Conservation (phyloP, 2,797 vertebrate genomes). For the Serranus cabrilla region DNA sequence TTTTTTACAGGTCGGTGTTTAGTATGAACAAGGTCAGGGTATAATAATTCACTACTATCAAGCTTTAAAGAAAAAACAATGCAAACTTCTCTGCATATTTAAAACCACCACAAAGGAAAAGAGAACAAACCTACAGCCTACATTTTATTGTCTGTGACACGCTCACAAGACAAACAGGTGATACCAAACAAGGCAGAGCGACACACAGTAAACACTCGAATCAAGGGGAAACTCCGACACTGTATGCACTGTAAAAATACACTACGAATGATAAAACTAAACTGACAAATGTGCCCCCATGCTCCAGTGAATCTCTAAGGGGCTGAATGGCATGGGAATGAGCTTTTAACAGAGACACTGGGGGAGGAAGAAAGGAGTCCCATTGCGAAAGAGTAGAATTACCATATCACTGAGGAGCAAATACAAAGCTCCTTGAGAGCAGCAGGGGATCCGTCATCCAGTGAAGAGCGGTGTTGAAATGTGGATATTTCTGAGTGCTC, state of each 20-base stretch:
- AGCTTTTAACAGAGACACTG: conserved; percentile 65
- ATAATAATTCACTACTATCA: not conserved
- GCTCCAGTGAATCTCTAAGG: conserved; percentile 77
- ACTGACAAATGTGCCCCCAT: conserved; percentile 72
- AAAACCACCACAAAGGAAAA: conserved; percentile 5
- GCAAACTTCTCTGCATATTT: conserved; percentile 6
- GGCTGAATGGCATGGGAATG: conserved; percentile 63
- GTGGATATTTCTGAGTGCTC: conserved; percentile 63
- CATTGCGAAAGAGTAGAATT: conserved; percentile 74
- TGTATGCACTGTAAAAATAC: conserved; percentile 77
- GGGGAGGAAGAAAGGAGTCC: conserved; percentile 72
- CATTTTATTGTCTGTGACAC: conserved; percentile 43
- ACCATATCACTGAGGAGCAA: conserved; percentile 73
- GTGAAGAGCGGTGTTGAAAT: conserved; percentile 68
- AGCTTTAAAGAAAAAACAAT: not conserved
- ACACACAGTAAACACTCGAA: conserved; percentile 56
- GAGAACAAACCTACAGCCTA: not conserved
- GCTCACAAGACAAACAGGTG: conserved; percentile 34
- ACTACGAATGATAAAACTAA: conserved; percentile 69
- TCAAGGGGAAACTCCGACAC: conserved; percentile 70
- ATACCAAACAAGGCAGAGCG: conserved; percentile 45
- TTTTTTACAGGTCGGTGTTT: too few species aligned
- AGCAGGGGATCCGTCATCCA: conserved; percentile 65
- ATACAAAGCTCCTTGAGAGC: conserved; percentile 68
- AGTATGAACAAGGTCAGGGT: not conserved